These are phyloP conservation scores for Pemphigus obesinymphae DNA, from an alignment of 1,140 invertebrate genomes.

Conservation along the genomic window DNA sequence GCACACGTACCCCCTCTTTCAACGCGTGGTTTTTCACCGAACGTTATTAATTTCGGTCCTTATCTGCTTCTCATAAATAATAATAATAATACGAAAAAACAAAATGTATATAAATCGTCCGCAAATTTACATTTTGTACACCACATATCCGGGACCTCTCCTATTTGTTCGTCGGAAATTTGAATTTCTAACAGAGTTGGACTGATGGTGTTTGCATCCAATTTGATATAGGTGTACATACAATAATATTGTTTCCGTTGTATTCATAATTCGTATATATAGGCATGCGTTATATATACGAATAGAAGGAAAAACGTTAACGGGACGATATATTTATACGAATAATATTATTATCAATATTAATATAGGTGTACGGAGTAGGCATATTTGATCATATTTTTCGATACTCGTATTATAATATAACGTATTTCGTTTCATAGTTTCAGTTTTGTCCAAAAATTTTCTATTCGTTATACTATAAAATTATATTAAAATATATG, in stretches of 20 bases:
- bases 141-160: not conserved
- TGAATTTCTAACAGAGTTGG: not conserved
- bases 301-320: no score
- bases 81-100: not conserved
- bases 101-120: not conserved
- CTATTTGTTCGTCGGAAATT: not conserved
- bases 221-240: not conserved
- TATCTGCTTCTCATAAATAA: conserved; percentile 34
- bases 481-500: no score
- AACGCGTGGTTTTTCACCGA: not conserved
- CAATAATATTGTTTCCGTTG: not conserved
- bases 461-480: no score
- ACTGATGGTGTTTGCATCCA: not conserved
- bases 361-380: no score
- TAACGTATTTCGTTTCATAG: no score
- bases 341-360: no score
- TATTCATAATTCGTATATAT: not conserved
- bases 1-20: not conserved
- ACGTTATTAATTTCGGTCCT: conserved; percentile 3
- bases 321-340: no score
- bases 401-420: no score
- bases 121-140: not conserved
- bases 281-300: no score
- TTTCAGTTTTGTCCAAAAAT: no score
- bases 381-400: no score